Base-by-base conservation (phyloP, 2,797 vertebrate genomes). In the Gorsachius magnificus region DNA sequence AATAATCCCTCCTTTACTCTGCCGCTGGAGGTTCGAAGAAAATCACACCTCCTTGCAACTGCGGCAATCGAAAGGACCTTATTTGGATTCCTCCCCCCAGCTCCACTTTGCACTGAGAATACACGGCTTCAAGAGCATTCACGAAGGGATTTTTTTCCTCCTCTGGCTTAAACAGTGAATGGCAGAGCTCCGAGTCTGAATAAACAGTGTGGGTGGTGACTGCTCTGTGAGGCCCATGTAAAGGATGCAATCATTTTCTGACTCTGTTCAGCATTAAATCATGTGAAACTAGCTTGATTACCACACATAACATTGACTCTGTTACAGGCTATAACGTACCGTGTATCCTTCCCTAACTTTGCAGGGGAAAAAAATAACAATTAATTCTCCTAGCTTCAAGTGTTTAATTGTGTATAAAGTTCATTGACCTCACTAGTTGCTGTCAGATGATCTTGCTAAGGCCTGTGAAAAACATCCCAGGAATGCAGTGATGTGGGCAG, bases 401-500 rank as follows among this genome's bases (percentile, higher is more conserved):
- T 95, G 96, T 97, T 98, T 98, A 97, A 98, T 98, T 98, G 98
- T 98, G 98, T 98, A 98, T 98, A 98, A 98, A 98, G 99, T 99
- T 99, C 98, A 98, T 96, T 98, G 98, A 99, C 98, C 99, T 98
- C 98, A 98, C 98, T 98, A 97, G 97, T 98, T 98, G 98, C 98
- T 98, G 99, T 99, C 99, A 99, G 99, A 99, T 99, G 99, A 99
- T 99, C 98, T 98, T 98, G 98, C 98, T 98, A 98, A 98, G 98
- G 98, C 98, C 97, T 98, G 96, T 97, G 98, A 97, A 97, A 98
- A 98, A 99, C 99, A 99, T 99, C 98, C 97, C 95, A 98, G 98
- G 99, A 99, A 99, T 99, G 99, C 98, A 98, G 98, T 99, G 98
- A 99, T 99, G 98, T 98, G 98, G 97, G 97, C 98, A 99, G 98